Evolutionary conservation across 2,888 invertebrate genomes (phyloP).

Genomic region (Oithona nana): DNA sequence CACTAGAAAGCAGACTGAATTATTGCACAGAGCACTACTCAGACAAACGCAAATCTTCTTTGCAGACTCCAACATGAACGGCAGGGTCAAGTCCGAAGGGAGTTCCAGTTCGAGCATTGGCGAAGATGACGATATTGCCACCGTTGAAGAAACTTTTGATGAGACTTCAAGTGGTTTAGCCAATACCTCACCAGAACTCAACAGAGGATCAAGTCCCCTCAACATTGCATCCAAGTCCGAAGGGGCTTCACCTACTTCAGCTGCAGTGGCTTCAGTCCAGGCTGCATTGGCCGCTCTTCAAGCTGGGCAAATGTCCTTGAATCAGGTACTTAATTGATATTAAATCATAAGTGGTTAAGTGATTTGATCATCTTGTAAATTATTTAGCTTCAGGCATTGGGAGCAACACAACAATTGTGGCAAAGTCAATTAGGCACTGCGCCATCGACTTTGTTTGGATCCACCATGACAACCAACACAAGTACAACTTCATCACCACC

Average conservation of each 20-base stretch:
- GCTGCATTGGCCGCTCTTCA: constrained; percentile 31
- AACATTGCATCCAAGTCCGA: background rate
- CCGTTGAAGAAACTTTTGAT: background rate
- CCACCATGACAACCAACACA: background rate
- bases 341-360: background rate
- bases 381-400: background rate
- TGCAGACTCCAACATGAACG: background rate
- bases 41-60: background rate
- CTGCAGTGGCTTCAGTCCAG: constrained; percentile 27
- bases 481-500: background rate
- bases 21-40: too few relatives aligned
- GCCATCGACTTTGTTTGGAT: background rate
- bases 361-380: background rate
- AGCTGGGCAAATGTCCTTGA: constrained; percentile 30
- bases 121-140: background rate
- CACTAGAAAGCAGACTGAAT: too few relatives aligned
- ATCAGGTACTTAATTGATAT: constrained; percentile 23
- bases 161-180: background rate
- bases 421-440: background rate
- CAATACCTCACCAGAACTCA: background rate
- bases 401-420: background rate
- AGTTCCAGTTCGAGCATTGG: background rate
- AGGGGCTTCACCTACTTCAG: background rate
- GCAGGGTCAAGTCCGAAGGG: background rate
- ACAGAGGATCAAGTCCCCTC: background rate